Evolutionary conservation across 2,888 invertebrate genomes (phyloP), one percentile per base, ranked within the genome.

Genomic region (Halocaridina rubra): DNA sequence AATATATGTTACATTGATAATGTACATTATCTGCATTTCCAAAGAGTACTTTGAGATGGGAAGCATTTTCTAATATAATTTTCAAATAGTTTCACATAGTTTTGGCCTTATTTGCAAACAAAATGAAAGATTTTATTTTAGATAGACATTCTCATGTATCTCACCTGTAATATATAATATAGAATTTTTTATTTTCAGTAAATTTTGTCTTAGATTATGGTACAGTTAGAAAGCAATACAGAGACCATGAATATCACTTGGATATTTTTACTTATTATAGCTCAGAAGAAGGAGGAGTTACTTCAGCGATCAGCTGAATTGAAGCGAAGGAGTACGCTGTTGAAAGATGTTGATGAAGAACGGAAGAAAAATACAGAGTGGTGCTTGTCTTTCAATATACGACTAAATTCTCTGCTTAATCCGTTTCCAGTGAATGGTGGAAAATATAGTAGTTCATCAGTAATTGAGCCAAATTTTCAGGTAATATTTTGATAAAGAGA

Each of bases 231-330:
- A n/a, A n/a, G n/a, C n/a, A n/a, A n/a, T n/a, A n/a, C n/a, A n/a
- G n/a, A n/a, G n/a, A n/a, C n/a, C n/a, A n/a, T n/a, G n/a, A n/a
- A n/a, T n/a, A n/a, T n/a, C n/a, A n/a, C n/a, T n/a, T n/a, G n/a
- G n/a, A 29, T 71, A 33, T 2, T 39, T 16, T 46, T 39, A 22
- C 24, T 1, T 24, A 22, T 19, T 10, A 24, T 13, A 74, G 77
- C n/a, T 16, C 77, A 61, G 19, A 77, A 24, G 59, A 77, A 77
- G 33, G 77, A 77, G 22, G 77, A 77, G 13, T 32, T 59, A 10
- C 61, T 22, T 4, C 77, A 77, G 22, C 57, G 24, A 32, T 30
- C 30, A 32, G 77, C 61, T 13, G 77, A 77, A 30, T 19, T 59
- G 16, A 29, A 19, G 19, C 77, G 77, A 19, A 57, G 77, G 16